A percentile compares a stretch with the other conserved stretches of the same genome.
Conservation (phyloP, 2,797 vertebrate species). For the Premnoplex brunnescens region DNA sequence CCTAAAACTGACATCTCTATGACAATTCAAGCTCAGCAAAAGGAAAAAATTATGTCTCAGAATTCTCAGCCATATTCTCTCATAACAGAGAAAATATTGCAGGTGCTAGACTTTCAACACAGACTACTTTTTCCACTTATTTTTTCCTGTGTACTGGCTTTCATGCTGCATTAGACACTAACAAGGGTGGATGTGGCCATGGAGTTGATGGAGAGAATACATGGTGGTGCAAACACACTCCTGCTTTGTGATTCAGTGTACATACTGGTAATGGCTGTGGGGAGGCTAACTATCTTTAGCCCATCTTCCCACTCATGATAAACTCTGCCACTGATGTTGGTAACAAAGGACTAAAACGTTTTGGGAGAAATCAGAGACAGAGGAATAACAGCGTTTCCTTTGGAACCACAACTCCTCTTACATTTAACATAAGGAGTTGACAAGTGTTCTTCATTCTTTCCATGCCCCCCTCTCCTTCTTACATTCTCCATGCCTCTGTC, state of each 20-base stretch:
- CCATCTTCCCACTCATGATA: background rate
- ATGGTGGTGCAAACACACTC: background rate
- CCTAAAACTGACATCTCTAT: background rate
- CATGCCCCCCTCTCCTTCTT: background rate
- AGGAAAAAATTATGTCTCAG: background rate
- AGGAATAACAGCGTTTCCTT: background rate
- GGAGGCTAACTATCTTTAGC: background rate
- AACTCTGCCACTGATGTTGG: background rate
- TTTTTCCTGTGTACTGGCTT: background rate
- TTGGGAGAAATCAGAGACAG: background rate
- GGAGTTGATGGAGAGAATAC: background rate
- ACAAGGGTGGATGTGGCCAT: background rate
- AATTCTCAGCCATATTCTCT: background rate
- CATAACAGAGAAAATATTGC: background rate
- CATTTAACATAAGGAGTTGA: background rate
- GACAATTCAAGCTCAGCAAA: background rate
- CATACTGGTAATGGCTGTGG: background rate
- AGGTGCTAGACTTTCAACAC: background rate
- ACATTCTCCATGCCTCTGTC: conserved; percentile 81
- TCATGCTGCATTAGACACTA: background rate
- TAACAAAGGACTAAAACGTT: background rate
- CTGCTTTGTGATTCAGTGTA: background rate
- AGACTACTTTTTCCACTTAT: background rate
- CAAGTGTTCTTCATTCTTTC: background rate
- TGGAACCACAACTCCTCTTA: background rate